phyloP scores from a whole-genome alignment of 2,113 vertebrate species.

The Psilopogon haemacephalus region DNA sequence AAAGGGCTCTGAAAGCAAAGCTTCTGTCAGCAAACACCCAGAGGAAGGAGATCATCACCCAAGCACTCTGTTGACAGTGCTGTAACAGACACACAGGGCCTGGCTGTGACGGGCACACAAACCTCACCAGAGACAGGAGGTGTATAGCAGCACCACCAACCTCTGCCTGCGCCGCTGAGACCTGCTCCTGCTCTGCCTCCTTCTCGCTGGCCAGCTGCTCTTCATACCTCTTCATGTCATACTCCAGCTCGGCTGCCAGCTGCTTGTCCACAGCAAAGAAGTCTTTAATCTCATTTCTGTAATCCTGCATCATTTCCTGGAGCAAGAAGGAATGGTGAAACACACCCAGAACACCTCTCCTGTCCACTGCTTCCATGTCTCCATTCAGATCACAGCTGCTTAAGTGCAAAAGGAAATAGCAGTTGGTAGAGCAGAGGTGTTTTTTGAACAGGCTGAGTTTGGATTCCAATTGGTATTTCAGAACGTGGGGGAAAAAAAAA shows the following conservation, averaged over 20 bases:
- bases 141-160: neutral
- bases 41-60: neutral
- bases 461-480: neutral
- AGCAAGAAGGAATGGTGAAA: slow-evolving; percentile 23
- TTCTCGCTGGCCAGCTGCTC: slow-evolving; percentile 78
- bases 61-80: neutral
- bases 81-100: neutral
- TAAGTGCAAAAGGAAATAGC: slow-evolving; percentile 56
- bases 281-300: slow-evolving; percentile 87
- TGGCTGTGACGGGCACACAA: fast-evolving
- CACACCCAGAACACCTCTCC: slow-evolving; percentile 31
- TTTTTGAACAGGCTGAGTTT: slow-evolving; percentile 64
- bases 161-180: neutral
- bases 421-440: slow-evolving; percentile 67
- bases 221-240: slow-evolving; percentile 86
- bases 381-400: slow-evolving; percentile 64
- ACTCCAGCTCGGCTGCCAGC: slow-evolving; percentile 90
- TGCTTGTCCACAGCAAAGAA: slow-evolving; percentile 90
- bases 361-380: slow-evolving; percentile 33
- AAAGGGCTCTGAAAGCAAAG: neutral
- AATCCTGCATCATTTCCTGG: slow-evolving; percentile 93
- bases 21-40: neutral
- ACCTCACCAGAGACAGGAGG: neutral
- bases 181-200: slow-evolving; percentile 17
- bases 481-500: neutral